Evolutionary conservation across 2,888 invertebrate species (phyloP), one percentile per base, ranked within the genome.

Genomic region (Caenorhabditis sinica): DNA sequence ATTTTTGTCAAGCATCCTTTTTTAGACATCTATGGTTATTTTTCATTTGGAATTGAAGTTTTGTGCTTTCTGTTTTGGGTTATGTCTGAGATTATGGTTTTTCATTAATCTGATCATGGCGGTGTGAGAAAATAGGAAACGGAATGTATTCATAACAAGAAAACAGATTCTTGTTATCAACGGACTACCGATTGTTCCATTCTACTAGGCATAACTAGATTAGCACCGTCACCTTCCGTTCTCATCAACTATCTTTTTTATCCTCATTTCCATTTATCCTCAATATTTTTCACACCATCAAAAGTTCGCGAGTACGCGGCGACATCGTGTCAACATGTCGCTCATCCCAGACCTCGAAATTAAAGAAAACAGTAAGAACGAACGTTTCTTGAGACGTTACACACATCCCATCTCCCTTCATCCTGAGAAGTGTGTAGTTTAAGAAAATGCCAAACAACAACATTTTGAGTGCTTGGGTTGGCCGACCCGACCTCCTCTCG

Each of bases 371-470:
- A 30, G 36, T 65, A 20, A 30, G 30, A 51, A 60, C 60, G 68
- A 51, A 68, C 60, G 68, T n/a, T 60, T 68, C 45, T 68, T 76
- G 68, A 51, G 25, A 56, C 43, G 1, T 65, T 40, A 74, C 11
- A 43, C 49, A 30, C 28, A 49, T n/a, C 49, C 11, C 36, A n/a
- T n/a, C n/a, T n/a, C 30, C 43, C 43, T 45, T 13, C 17, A 45
- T 28, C 60, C 56, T 58, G 11, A 23, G 20, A n/a, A 53, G 36
- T 20, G 9, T 49, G 61, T 63, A 69, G 69, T 60, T 45, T 25
- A 51, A 58, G 49, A 60, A 51, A 58, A 45, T 69, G 43, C 71
- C 63, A 79, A 79, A 71, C 77, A 79, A 79, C 79, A 79, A 72
- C 56, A 79, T 58, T 71, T 40, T n/a, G 51, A n/a, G n/a, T n/a